A percentile compares a stretch with the other conserved stretches of the same genome.
phyloP scores from a whole-genome alignment of 1,140 invertebrate species.

The Idris sp. region DNA sequence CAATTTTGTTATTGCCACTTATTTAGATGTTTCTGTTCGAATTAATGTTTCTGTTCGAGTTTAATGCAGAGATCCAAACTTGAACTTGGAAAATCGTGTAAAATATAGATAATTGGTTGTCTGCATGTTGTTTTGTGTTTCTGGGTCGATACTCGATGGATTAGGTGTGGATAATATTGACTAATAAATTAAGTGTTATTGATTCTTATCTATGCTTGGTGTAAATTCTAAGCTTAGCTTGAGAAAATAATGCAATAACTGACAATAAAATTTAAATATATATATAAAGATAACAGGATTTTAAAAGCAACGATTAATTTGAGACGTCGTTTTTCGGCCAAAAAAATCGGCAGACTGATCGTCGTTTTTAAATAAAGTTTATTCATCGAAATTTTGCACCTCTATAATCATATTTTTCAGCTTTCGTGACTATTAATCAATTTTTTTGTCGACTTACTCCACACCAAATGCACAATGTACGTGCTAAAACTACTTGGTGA shows the following conservation, averaged over 20 bases:
- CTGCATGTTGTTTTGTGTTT: slow-evolving; percentile 40
- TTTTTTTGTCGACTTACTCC: slow-evolving; percentile 33
- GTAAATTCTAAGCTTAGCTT: slow-evolving; percentile 20
- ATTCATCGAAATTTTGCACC: slow-evolving; percentile 3
- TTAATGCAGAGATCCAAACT: slow-evolving; percentile 35
- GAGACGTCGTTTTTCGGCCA: neutral
- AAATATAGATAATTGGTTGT: slow-evolving; percentile 52
- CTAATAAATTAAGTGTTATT: slow-evolving; percentile 11
- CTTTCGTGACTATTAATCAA: slow-evolving; percentile 40
- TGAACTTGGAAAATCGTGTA: slow-evolving; percentile 31
- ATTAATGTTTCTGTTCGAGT: slow-evolving; percentile 44
- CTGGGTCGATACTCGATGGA: slow-evolving; percentile 46
- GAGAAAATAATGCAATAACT: neutral
- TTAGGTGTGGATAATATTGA: slow-evolving; percentile 40
- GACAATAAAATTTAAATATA: neutral
- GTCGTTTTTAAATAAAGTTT: neutral
- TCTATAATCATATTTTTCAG: slow-evolving; percentile 12
- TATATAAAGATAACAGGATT: too few species aligned
- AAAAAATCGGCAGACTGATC: neutral
- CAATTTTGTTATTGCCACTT: slow-evolving; percentile 30
- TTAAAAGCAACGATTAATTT: too few species aligned
- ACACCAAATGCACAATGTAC: slow-evolving; percentile 31
- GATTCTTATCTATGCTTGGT: slow-evolving; percentile 17
- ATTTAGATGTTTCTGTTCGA: slow-evolving; percentile 33
- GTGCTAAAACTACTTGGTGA: slow-evolving; percentile 39